These are phyloP conservation scores for Climacteris rufus DNA, from an alignment of 2,113 vertebrate species.

Conservation along the genomic window DNA sequence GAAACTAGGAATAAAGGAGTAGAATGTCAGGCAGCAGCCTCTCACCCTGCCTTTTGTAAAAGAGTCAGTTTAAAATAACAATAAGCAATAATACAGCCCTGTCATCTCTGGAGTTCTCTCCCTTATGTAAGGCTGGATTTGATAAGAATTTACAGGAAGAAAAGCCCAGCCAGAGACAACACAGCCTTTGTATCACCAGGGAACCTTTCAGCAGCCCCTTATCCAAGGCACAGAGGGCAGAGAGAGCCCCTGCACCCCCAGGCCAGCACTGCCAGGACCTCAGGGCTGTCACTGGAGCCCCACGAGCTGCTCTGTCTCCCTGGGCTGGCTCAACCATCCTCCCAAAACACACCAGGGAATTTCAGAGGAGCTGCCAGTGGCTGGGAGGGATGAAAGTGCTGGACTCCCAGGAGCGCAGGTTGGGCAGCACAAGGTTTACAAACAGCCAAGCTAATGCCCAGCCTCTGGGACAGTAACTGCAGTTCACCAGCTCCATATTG, in stretches of 20 bases:
- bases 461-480: neutral
- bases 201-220: neutral
- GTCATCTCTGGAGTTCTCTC: neutral
- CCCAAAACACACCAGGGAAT: accelerated
- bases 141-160: neutral
- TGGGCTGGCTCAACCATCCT: accelerated
- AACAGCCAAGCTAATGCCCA: neutral
- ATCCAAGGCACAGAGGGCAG: neutral
- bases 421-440: neutral
- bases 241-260: neutral
- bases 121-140: neutral
- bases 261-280: too few relatives aligned
- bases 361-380: neutral
- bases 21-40: constrained; percentile 2
- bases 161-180: neutral
- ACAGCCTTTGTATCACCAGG: neutral
- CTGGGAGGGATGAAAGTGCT: neutral
- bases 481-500: neutral
- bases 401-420: neutral
- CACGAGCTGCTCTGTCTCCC: accelerated
- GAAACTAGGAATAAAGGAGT: constrained; percentile 15
- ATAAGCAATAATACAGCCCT: neutral
- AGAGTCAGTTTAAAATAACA: constrained; percentile 13
- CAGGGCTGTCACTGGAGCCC: neutral
- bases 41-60: neutral